phyloP scores from a whole-genome alignment of 35 echinoderm and acorn worm genomes.

The Hemicentrotus pulcherrimus region DNA sequence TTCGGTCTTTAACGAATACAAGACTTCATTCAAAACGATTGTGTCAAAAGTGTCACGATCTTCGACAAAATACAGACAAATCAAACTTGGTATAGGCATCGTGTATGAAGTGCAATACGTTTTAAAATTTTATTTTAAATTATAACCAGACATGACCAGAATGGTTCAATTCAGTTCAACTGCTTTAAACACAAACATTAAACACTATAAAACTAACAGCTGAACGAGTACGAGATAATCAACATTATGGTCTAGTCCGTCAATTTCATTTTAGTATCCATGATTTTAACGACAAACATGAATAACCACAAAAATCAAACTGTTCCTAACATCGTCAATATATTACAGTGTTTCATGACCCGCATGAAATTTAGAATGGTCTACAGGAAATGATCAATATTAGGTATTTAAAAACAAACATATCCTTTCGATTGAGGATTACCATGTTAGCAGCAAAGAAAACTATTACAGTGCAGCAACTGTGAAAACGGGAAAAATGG shows the following conservation, averaged over 20 bases:
- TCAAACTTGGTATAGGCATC: neutral
- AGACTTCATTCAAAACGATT: no score
- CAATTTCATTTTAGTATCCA: neutral
- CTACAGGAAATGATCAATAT: neutral
- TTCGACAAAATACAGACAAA: neutral
- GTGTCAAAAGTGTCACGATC: no score
- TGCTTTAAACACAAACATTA: constrained; percentile 30
- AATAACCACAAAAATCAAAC: neutral
- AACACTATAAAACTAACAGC: constrained; percentile 33
- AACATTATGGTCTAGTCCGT: neutral
- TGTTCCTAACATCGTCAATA: neutral
- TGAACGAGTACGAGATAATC: neutral
- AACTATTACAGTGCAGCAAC: neutral
- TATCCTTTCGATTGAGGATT: neutral
- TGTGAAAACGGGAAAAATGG: neutral
- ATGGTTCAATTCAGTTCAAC: constrained; percentile 39
- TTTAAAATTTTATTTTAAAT: neutral
- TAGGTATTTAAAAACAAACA: neutral
- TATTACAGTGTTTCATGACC: constrained; percentile 37
- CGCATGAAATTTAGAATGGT: constrained; percentile 5
- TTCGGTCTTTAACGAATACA: neutral
- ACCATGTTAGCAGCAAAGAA: neutral
- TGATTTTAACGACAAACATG: neutral
- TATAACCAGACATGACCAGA: neutral
- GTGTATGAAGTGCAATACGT: neutral